Evolutionary conservation across 1,140 invertebrate species (phyloP).

Genomic region (Chrysopa pallens): DNA sequence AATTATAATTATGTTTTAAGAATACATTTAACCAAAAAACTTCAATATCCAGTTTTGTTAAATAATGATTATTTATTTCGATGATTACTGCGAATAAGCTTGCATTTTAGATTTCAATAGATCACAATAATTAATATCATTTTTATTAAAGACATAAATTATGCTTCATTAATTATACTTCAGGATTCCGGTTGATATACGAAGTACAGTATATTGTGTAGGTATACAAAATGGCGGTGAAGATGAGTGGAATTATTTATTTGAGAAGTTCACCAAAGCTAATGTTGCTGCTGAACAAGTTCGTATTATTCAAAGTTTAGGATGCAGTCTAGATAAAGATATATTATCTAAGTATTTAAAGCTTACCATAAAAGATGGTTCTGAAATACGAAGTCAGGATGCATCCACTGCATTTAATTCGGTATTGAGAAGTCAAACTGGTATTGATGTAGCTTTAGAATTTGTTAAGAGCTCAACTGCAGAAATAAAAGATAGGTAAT

Average conservation of each 20-base stretch:
- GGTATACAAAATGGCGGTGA: conserved; percentile 26
- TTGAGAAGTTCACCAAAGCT: conserved; percentile 24
- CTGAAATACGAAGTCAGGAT: conserved; percentile 25
- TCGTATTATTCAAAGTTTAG: conserved; percentile 33
- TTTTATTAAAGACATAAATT: too few species aligned
- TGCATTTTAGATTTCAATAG: too few species aligned
- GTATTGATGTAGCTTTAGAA: conserved; percentile 25
- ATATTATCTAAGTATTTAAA: conserved; percentile 22
- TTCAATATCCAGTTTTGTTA: too few species aligned
- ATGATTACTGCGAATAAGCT: too few species aligned
- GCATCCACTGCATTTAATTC: conserved; percentile 21
- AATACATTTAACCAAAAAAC: too few species aligned
- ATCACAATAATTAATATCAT: too few species aligned
- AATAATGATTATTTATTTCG: too few species aligned
- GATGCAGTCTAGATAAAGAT: conserved; percentile 29
- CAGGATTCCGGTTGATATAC: conserved; percentile 31
- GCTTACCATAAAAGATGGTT: conserved; percentile 15
- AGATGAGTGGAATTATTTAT: conserved; percentile 29
- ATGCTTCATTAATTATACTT: too few species aligned
- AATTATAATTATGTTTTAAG: too few species aligned
- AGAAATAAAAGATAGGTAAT: conserved; percentile 26
- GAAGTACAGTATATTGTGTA: conserved; percentile 35
- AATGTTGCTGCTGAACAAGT: conserved; percentile 32
- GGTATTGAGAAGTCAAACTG: conserved; percentile 24
- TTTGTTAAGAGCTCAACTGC: conserved; percentile 24